phyloP scores from a whole-genome alignment of 2,888 invertebrate species.

The Steromphala cineraria region DNA sequence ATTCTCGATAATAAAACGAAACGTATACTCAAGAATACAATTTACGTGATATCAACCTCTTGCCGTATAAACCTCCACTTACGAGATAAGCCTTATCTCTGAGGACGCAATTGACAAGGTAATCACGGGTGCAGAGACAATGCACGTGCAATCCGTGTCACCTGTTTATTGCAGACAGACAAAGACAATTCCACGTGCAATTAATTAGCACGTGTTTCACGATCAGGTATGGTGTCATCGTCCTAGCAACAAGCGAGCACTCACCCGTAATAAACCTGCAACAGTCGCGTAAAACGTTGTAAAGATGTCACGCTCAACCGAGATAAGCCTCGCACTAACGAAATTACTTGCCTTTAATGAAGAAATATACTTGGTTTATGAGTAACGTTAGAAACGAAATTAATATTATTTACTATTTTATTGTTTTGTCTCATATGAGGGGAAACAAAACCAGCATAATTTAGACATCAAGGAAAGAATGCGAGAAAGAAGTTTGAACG shows the following conservation, averaged over 20 bases:
- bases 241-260: background rate
- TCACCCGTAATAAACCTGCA: background rate
- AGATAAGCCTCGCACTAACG: background rate
- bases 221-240: background rate
- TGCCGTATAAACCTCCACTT: no score
- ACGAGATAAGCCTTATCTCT: background rate
- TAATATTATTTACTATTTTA: background rate
- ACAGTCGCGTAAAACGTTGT: background rate
- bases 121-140: background rate
- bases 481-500: no score
- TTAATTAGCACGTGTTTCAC: constrained; percentile 1
- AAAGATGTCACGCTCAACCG: background rate
- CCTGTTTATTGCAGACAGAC: background rate
- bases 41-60: no score
- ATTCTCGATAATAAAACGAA: no score
- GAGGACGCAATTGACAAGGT: background rate
- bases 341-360: background rate
- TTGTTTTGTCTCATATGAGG: background rate
- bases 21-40: no score
- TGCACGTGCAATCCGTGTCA: background rate
- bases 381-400: background rate
- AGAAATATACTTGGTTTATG: background rate
- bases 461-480: no score
- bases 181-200: background rate
- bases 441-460: background rate